These are phyloP conservation scores for Chiridota heheva DNA, from an alignment of 35 echinoderm and acorn worm genomes.

Conservation along the genomic window DNA sequence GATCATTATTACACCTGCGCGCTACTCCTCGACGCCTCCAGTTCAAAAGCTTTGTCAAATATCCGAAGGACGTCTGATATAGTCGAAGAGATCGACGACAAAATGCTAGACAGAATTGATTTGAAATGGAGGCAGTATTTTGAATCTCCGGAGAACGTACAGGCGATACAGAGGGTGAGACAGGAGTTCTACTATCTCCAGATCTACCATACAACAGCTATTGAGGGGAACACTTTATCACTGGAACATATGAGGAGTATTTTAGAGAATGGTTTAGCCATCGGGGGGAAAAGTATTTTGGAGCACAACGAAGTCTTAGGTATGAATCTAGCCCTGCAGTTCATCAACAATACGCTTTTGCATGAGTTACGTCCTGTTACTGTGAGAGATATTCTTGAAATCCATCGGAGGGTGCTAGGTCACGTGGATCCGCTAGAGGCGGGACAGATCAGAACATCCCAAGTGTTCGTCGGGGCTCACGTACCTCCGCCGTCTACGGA, in stretches of 20 bases:
- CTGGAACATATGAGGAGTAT: constrained; percentile 86
- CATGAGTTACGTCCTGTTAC: constrained; percentile 68
- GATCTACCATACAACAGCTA: constrained; percentile 91
- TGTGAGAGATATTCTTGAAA: constrained; percentile 76
- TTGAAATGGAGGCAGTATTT: constrained; percentile 47
- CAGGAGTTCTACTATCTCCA: constrained; percentile 92
- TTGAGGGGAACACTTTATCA: constrained; percentile 91
- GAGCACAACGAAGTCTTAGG: constrained; percentile 97
- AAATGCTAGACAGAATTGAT: constrained; percentile 68
- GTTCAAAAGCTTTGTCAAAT: constrained; percentile 71
- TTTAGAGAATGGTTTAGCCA: constrained; percentile 85
- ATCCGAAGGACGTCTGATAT: constrained; percentile 61
- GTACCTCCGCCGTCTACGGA: constrained; percentile 70
- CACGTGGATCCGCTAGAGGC: constrained; percentile 83
- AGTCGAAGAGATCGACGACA: constrained; percentile 83
- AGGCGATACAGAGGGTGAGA: constrained; percentile 66
- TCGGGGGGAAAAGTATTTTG: constrained; percentile 85
- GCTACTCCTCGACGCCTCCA: constrained; percentile 62
- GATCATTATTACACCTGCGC: constrained; percentile 94
- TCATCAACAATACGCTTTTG: constrained; percentile 85
- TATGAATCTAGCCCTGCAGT: constrained; percentile 77
- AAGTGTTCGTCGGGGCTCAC: constrained; percentile 89
- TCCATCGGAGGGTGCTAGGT: constrained; percentile 82
- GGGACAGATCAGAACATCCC: constrained; percentile 73
- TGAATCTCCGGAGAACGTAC: constrained; percentile 49